Evolutionary conservation across 2,797 vertebrate genomes (phyloP).

Genomic region (Gymnoscopelus braueri): DNA sequence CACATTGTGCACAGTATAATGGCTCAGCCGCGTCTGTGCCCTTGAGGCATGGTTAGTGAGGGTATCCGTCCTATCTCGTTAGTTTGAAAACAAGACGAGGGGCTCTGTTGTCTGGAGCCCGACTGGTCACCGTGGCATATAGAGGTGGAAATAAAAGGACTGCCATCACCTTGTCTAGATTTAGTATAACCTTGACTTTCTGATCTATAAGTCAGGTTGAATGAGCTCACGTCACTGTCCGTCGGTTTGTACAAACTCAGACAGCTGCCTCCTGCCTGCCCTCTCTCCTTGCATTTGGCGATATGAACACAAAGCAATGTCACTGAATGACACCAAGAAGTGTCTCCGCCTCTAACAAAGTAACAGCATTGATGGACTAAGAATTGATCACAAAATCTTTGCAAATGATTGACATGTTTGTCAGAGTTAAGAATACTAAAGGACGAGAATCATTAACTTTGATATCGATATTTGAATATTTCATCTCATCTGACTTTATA

Average conservation of each 20-base stretch:
- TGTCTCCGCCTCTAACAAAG: slow-evolving; percentile 30
- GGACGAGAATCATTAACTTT: no score
- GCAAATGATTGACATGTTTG: no score
- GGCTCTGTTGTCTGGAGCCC: slow-evolving; percentile 20
- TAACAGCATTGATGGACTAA: slow-evolving; percentile 35
- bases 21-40: slow-evolving; percentile 62
- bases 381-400: no score
- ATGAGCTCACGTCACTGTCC: slow-evolving; percentile 22
- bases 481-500: slow-evolving; percentile 47
- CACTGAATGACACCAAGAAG: slow-evolving; percentile 21
- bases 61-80: slow-evolving; percentile 69
- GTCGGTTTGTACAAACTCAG: slow-evolving; percentile 10
- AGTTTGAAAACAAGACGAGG: slow-evolving; percentile 53
- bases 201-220: slow-evolving; percentile 30
- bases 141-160: slow-evolving; percentile 13
- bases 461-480: no score
- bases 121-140: slow-evolving; percentile 33
- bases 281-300: background rate
- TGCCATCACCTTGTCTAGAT: slow-evolving; percentile 58
- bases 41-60: slow-evolving; percentile 78
- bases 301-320: slow-evolving; percentile 18
- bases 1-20: slow-evolving; percentile 74
- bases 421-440: no score
- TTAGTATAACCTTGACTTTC: slow-evolving; percentile 62
- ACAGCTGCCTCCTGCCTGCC: slow-evolving; percentile 3